Evolutionary conservation across 1,140 invertebrate genomes (phyloP), one percentile per base, ranked within the genome.

Genomic region (Zaprionus kolodkinae): DNA sequence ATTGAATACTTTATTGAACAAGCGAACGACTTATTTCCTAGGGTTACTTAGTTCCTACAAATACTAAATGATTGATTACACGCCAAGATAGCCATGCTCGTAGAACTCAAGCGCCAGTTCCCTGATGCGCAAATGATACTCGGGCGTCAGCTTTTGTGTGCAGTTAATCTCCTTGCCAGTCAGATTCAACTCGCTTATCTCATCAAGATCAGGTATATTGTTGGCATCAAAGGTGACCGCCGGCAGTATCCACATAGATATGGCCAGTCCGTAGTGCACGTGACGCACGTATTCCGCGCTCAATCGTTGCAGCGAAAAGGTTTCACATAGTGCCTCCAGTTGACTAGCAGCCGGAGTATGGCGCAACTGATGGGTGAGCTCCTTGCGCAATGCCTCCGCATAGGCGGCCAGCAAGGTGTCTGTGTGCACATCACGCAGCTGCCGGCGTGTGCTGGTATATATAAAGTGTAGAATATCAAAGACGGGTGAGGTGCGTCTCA

Each of bases 401-500:
- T 92, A 92, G 9, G 79, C 79, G 6, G 82, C 80, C 21, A 92
- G 50, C 57, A 92, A 35, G 0, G 81, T 77, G 48, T 91, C 81
- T n/a, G 90, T 82, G 54, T 91, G 76, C 1, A 77, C 72, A 64
- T 91, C 91, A 27, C 91, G 75, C 6, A 92, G 57, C 9, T 85
- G 76, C 13, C 91, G 72, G 3, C 83, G 74, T 35, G 92, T 92
- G 68, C 92, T 92, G 13, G 92, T 92, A 59, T 92, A 92, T 11
- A 92, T 77, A 15, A 92, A 92, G 54, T 92, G 91, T 0, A 92
- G 77, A 40, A 92, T 92, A 64, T 95, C 94, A 12, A 94, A 93
- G 0, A 93, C 93, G 4, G 94, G 83, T 2, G 94, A 94, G 10
- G 87, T 88, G 21, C 94, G 94, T 9, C 94, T 91, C 63, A 94